Base-by-base conservation (phyloP, 2,113 vertebrate genomes). In the Brienomyrus brachyistius region DNA sequence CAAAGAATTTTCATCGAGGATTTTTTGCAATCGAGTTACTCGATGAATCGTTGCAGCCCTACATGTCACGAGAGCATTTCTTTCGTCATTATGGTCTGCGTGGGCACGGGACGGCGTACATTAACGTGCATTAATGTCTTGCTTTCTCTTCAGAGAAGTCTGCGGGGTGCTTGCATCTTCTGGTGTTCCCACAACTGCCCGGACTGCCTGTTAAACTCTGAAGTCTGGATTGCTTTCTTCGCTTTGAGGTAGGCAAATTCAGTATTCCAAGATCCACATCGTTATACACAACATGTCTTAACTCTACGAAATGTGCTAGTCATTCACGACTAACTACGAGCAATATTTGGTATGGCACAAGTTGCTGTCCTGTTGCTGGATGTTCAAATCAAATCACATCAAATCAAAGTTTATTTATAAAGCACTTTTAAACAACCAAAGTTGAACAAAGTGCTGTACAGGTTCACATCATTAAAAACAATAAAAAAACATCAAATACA, bases 191-290 rank as follows among this genome's bases (percentile, higher is more conserved):
- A 92, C 84, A 88, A 50, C 90, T 90, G 90, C 91, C 90, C 89
- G 92, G 89, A 90, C 90, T 84, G 47, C 89, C 92, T 88, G 91
- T 89, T 89, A 88, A 93, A 89, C 92, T 89, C 92, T 90, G 93
- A 95, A 91, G 94, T 93, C 91, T 96, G 94, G 95, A 93, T 95
- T 92, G 94, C 92, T 92, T 93, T 96, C 91, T 94, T 96, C 92
- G 74, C 95, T 93, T 91, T 96, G 90, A 95, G 95, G 96, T 96
- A 95, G 88, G 82, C 31, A 17, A 19, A 40, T 19, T n/a, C 45
- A 47, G 80, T n/a, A 83, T 40, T 43, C 80, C 45, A 77, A 7
- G 31, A 77, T 40, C 27, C 2, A 40, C 27, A 19, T 17, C 5
- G 35, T 19, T 77, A 7, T 23, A 47, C n/a, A 4, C 27, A 84